Conservation (phyloP, 2,797 vertebrate genomes). For the Sebastes cheni region DNA sequence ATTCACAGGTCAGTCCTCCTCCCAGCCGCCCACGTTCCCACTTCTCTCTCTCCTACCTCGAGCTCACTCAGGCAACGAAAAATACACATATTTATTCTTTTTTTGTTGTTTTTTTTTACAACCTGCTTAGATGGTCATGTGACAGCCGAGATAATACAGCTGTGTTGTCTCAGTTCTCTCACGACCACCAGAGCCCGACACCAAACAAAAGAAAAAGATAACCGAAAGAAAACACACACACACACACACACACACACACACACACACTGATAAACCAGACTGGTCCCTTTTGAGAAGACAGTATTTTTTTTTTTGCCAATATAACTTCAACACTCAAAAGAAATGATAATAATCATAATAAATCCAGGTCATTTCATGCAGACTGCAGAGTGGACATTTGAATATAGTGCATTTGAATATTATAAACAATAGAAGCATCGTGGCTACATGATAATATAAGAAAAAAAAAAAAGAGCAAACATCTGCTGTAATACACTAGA, state of each 20-base stretch:
- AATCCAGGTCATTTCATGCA: slow-evolving; percentile 68
- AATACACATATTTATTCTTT: slow-evolving; percentile 15
- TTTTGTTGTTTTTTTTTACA: slow-evolving; percentile 11
- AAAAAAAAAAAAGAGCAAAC: slow-evolving; percentile 31
- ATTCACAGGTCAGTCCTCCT: slow-evolving; percentile 65
- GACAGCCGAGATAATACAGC: slow-evolving; percentile 52
- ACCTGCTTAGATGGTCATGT: slow-evolving; percentile 21
- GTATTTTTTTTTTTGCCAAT: slow-evolving; percentile 27
- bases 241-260: not conserved
- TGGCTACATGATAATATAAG: slow-evolving; percentile 52
- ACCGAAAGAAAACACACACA: slow-evolving; percentile 29
- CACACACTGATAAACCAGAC: slow-evolving; percentile 54
- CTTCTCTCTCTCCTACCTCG: slow-evolving; percentile 5
- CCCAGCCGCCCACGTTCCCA: slow-evolving; percentile 29
- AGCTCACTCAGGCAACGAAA: slow-evolving; percentile 46
- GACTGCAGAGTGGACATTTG: slow-evolving; percentile 56
- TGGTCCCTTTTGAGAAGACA: slow-evolving; percentile 69
- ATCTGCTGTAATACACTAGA: slow-evolving; percentile 30
- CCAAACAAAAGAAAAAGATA: slow-evolving; percentile 28
- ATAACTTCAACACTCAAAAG: slow-evolving; percentile 57
- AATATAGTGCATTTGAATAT: slow-evolving; percentile 67
- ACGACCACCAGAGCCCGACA: slow-evolving; percentile 28
- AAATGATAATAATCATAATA: slow-evolving; percentile 39
- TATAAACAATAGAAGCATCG: slow-evolving; percentile 62
- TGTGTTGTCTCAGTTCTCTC: slow-evolving; percentile 40